Conservation (phyloP, 1,140 invertebrate genomes). For the Halesus radiatus region DNA sequence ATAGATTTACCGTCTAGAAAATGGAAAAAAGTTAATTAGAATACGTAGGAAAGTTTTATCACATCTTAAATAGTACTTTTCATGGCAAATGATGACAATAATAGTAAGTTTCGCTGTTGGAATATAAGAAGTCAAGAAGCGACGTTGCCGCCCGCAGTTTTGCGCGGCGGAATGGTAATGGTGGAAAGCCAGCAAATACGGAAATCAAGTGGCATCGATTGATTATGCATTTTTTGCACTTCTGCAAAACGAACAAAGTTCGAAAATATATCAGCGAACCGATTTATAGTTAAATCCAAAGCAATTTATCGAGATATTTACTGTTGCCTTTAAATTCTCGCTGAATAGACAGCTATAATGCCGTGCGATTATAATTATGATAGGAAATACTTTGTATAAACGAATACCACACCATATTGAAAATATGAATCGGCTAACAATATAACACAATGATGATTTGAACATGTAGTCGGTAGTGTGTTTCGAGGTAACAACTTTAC, state of each 20-base stretch:
- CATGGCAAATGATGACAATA: too few relatives aligned
- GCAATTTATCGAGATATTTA: not conserved
- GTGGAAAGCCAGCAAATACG: not conserved
- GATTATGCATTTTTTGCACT: conserved; percentile 22
- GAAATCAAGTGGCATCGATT: conserved; percentile 29
- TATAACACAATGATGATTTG: conserved; percentile 43
- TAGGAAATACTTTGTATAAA: conserved; percentile 28
- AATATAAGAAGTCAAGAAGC: not conserved
- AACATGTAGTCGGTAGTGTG: conserved; percentile 37
- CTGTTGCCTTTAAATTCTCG: conserved; percentile 1
- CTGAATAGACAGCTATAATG: not conserved
- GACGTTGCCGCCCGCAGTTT: not conserved
- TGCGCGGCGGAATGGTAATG: not conserved
- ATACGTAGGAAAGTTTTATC: too few relatives aligned
- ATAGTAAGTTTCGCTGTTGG: too few relatives aligned
- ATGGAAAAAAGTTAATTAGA: too few relatives aligned
- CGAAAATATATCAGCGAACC: conserved; percentile 11
- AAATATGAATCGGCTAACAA: conserved; percentile 40
- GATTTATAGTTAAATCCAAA: not conserved
- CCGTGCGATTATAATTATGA: not conserved
- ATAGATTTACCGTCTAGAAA: too few relatives aligned
- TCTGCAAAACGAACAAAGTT: conserved; percentile 7
- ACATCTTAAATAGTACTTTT: too few relatives aligned
- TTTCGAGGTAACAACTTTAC: conserved; percentile 34
- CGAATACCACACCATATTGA: conserved; percentile 43